Base-by-base conservation (phyloP, 2,797 vertebrate genomes). In the Betta splendens region DNA sequence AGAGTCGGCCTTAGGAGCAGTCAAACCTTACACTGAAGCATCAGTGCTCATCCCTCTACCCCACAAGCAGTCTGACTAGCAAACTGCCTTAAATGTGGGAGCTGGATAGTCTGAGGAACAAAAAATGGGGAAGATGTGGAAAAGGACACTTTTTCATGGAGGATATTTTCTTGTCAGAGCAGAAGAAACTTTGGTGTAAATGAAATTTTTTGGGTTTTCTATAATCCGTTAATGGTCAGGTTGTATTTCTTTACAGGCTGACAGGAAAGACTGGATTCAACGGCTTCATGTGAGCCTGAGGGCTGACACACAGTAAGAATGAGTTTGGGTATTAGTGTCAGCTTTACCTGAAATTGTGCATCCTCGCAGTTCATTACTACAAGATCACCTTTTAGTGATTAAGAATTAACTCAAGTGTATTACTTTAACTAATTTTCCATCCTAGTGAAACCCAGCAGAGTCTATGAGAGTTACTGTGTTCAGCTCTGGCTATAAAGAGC, bases 401-500 rank as follows among this genome's bases (percentile, higher is more conserved):
- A 37, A 53, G 20, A 39, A 7, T 17, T 13, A 46, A 40, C 26
- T 35, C 3, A 25, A 28, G 50, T 2, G 40, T 26, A 55, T 33
- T n/a, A 11, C 13, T 23, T 39, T 13, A 51, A 48, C 28, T 7
- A 28, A 4, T 36, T 16, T 60, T 17, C 20, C 12, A 39, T 20
- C 37, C 6, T 6, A 12, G 7, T 6, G 3, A 10, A 20, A 13
- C 8, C 15, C 15, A 40, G 23, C 12, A 39, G 5, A 0, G 22
- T 39, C 25, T 50, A 9, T 22, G 5, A 9, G 18, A 23, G 20
- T 21, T 32, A 9, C 26, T 32, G 13, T 25, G 7, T 49, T 28
- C 13, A 43, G 10, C 12, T 15, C 1, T 2, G n/a, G 23, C 56
- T 62, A 48, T 23, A 58, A 89, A 83, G 82, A 82, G 35, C 88